Evolutionary conservation across 2,888 invertebrate genomes (phyloP).

Genomic region (Diabrotica balteata): DNA sequence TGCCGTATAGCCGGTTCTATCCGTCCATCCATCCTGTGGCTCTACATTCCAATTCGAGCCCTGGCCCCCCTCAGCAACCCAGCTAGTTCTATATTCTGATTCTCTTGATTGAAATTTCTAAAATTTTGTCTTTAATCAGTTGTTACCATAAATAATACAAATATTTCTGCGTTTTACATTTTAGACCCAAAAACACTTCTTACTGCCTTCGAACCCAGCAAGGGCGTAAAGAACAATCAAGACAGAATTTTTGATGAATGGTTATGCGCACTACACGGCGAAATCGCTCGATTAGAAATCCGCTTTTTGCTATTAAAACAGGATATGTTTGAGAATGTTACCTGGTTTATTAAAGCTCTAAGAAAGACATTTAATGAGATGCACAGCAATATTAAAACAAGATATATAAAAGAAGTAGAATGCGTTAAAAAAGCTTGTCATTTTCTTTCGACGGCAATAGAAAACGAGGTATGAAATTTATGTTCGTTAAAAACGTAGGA

Average conservation of each 20-base stretch:
- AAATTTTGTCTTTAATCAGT: too few relatives aligned
- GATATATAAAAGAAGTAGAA: slow-evolving; percentile 57
- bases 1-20: too few relatives aligned
- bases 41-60: too few relatives aligned
- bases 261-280: slow-evolving; percentile 65
- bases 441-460: slow-evolving; percentile 55
- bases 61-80: too few relatives aligned
- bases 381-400: slow-evolving; percentile 60
- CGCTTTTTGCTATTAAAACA: slow-evolving; percentile 63
- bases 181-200: slow-evolving; percentile 14
- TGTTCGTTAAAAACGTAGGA: too few relatives aligned
- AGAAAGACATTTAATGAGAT: slow-evolving; percentile 63
- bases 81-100: too few relatives aligned
- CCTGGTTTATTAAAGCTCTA: slow-evolving; percentile 61
- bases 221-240: slow-evolving; percentile 51
- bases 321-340: slow-evolving; percentile 60
- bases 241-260: slow-evolving; percentile 65
- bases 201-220: slow-evolving; percentile 36
- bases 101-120: too few relatives aligned
- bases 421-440: slow-evolving; percentile 56
- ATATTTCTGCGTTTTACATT: neutral
- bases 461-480: slow-evolving; percentile 51
- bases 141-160: too few relatives aligned
- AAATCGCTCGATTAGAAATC: slow-evolving; percentile 63
- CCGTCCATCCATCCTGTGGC: too few relatives aligned